Evolutionary conservation across 2,797 vertebrate genomes (phyloP).

Genomic region (Sorex maritimensis): DNA sequence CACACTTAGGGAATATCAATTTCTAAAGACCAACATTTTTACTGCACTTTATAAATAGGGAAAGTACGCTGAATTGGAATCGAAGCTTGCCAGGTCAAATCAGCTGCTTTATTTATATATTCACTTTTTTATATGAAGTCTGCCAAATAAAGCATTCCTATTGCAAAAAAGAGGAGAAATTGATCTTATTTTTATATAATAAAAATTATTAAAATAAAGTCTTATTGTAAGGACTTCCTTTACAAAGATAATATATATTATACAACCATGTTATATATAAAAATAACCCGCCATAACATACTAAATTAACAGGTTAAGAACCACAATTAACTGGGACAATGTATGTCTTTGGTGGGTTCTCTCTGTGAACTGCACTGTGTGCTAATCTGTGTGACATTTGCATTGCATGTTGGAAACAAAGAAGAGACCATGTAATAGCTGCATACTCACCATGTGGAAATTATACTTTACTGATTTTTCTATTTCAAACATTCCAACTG

Average conservation of each 20-base stretch:
- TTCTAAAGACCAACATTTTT: slow-evolving; percentile 84
- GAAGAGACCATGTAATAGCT: neutral
- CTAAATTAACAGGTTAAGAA: neutral
- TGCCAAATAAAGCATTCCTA: slow-evolving; percentile 84
- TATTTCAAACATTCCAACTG: slow-evolving; percentile 50
- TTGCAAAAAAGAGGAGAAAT: slow-evolving; percentile 54
- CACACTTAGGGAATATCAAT: slow-evolving; percentile 79
- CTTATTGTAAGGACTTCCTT: slow-evolving; percentile 14
- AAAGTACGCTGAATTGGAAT: slow-evolving; percentile 79
- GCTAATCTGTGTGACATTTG: neutral
- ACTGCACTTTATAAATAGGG: slow-evolving; percentile 82
- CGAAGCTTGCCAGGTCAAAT: slow-evolving; percentile 81
- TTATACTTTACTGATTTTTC: slow-evolving; percentile 62
- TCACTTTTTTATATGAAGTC: slow-evolving; percentile 70
- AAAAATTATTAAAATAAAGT: slow-evolving; percentile 71
- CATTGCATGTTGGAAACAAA: slow-evolving; percentile 57
- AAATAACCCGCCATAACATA: neutral
- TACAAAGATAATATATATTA: slow-evolving; percentile 16
- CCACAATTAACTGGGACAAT: neutral
- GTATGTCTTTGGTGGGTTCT: neutral
- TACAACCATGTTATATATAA: neutral
- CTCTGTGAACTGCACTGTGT: neutral
- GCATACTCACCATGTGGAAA: slow-evolving; percentile 19
- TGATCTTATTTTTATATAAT: slow-evolving; percentile 59
- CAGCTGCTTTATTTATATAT: slow-evolving; percentile 83